Evolutionary conservation across 2,797 vertebrate genomes (phyloP), one percentile per base, ranked within the genome.

Genomic region (Phataginus tetradactyla): DNA sequence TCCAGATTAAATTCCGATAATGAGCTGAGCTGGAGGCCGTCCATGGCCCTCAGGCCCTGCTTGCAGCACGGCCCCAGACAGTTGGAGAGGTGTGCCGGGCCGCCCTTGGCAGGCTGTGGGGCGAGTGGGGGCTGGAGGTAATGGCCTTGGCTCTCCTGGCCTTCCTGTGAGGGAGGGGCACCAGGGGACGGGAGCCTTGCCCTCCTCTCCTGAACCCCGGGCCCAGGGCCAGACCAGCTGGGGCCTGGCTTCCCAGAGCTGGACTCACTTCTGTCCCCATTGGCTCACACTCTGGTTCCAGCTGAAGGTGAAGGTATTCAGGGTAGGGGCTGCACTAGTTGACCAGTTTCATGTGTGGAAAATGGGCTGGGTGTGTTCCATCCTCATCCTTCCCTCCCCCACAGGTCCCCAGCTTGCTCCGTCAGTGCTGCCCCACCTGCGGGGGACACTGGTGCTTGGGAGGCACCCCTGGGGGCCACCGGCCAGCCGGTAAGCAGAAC

Each of bases 1-100:
- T 96, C 94, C 96, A 96, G 96, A 97, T 97, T 95, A 90, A 94
- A 97, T 96, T 95, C 91, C 63, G 39, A 95, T 86, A 91, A 94
- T 97, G 97, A 90, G 97, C 96, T 21, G 78, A 96, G 96, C 83
- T 98, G 97, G 96, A 95, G 83, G 49, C 55, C 39, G 57, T 94
- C 95, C 95, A 49, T 0, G 3, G 94, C 59, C 86, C 66, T 45
- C 0, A 0, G 53, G 90, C 71, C 71, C 71, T 74, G 90, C 84
- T 53, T 23, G 23, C 29, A 27, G 42, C 21, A 0, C 2, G 7
- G 79, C 64, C 95, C 85, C 61, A 13, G 79, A 79, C 95, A 93
- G 90, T 97, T 96, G 96, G 55, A n/a, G 49, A 57, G 86, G 85
- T 55, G 0, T 12, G 49, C 37, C 0, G 53, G 39, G 66, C 75